These are phyloP conservation scores for Leptinotarsa lineolata DNA, from an alignment of 1,140 invertebrate genomes.

Conservation along the genomic window DNA sequence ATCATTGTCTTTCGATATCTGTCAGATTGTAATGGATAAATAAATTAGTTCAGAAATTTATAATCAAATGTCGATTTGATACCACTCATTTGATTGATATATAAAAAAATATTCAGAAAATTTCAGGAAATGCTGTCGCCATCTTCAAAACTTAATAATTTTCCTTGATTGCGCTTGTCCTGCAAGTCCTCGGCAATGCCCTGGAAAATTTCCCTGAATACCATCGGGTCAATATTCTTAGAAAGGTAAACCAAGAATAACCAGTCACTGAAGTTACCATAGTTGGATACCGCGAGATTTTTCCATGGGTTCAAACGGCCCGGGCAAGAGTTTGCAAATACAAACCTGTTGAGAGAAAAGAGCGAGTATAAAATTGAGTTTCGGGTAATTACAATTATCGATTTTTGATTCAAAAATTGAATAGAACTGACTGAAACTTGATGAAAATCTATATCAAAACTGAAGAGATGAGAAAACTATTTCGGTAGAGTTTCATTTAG, in stretches of 20 bases:
- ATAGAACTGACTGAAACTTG: too few relatives aligned
- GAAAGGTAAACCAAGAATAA: constrained; percentile 80
- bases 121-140: neutral
- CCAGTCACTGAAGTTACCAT: constrained; percentile 78
- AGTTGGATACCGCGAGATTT: constrained; percentile 65
- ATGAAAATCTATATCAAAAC: too few relatives aligned
- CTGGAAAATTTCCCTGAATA: constrained; percentile 68
- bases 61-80: too few relatives aligned
- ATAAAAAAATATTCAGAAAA: too few relatives aligned
- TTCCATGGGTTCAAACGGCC: constrained; percentile 67
- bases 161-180: constrained; percentile 24
- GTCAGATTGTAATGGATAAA: too few relatives aligned
- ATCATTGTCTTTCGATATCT: too few relatives aligned
- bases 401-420: too few relatives aligned
- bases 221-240: constrained; percentile 74
- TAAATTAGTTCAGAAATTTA: too few relatives aligned
- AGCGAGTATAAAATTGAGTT: neutral
- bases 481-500: too few relatives aligned
- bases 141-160: neutral
- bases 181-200: constrained; percentile 74
- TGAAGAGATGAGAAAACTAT: too few relatives aligned
- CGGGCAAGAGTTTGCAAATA: neutral
- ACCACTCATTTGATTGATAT: too few relatives aligned
- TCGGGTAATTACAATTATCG: too few relatives aligned
- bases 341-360: constrained; percentile 36